Base-by-base conservation (phyloP, 2,113 vertebrate species). In the Neoarius graeffei region DNA sequence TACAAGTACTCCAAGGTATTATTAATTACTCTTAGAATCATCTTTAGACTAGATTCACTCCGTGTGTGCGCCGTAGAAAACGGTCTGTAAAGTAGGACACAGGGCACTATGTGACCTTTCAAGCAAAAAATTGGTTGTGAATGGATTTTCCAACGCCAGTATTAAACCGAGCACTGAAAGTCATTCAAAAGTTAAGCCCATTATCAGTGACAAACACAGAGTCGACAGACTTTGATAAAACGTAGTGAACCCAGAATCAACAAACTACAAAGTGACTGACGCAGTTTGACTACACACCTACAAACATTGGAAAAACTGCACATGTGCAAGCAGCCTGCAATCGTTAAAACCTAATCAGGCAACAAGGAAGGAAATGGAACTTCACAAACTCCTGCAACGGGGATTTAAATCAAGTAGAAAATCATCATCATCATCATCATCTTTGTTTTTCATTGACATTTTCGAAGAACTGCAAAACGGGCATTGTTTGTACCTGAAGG, bases 401-500 rank as follows among this genome's bases (percentile, higher is more conserved):
- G 42, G 59, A 81, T 57, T 66, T 57, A 8, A 86, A 67, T 86
- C 48, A 56, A 67, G 76, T 11, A 67, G 48, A 69, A 69, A 86
- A 86, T 42, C 42, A 42, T 42, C 42, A 42, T 42, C 42, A 42
- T 42, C 50, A 66, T 30, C 4, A 42, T 42, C 2, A 3, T 42
- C 35, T 42, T 42, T 4, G 42, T 4, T 42, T 42, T 42, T 42
- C 42, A 42, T 42, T 42, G 42, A 42, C 42, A 42, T 42, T 42
- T 42, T 4, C 42, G 4, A 42, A 42, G 42, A 42, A 42, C 42
- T 42, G 42, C 3, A 4, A 42, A 42, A 42, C 42, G 42, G 17
- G 35, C 27, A 13, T 0, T 73, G 57, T 69, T 50, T 4, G 27
- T 94, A 99, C 98, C 98, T 98, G 71, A 99, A 99, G 93, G 99